Base-by-base conservation (phyloP, 2,888 invertebrate species). In the Chloroclysta siterata region DNA sequence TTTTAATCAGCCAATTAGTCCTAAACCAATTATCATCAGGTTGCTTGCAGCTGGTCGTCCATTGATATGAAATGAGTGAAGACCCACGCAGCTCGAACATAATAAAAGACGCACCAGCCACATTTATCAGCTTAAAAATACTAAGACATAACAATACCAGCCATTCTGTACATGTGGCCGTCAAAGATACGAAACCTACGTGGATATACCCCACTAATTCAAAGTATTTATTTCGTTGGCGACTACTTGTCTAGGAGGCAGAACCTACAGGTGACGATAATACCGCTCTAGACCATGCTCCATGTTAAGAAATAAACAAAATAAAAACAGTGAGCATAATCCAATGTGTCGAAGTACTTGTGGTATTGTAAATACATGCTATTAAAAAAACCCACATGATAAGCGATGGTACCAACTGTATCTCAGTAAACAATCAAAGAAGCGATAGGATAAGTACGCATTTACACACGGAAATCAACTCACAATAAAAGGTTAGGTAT, bases 351-450 rank as follows among this genome's bases (percentile, higher is more conserved):
- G 74, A 76, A 66, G 74, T 71, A 77, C 76, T 72, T 63, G 74
- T 77, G 73, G 75, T 72, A 73, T 58, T 76, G 78, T 76, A 67
- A 63, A 73, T 72, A 80, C 88, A 92, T 92, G 92, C 92, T 85
- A 92, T 92, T 91, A 91, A 91, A 91, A 91, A 92, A 91, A 91
- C 92, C 92, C 92, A 92, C 92, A 92, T 91, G 92, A 89, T 87
- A 89, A 89, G 89, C 90, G 80, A 87, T 86, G 84, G 76, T 78
- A 76, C 75, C 78, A 75, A 80, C 78, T 75, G 70, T 72, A 73
- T 78, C 71, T 69, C 71, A 77, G 78, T 70, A 70, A 79, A 72
- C 68, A 75, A 79, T 74, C 73, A 79, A 77, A 77, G 72, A 83
- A 85, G 81, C 81, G 70, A 77, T 57, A 71, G 76, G 72, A 65